Conservation (phyloP, 2,888 invertebrate species). For the Chelonus formosanus region DNA sequence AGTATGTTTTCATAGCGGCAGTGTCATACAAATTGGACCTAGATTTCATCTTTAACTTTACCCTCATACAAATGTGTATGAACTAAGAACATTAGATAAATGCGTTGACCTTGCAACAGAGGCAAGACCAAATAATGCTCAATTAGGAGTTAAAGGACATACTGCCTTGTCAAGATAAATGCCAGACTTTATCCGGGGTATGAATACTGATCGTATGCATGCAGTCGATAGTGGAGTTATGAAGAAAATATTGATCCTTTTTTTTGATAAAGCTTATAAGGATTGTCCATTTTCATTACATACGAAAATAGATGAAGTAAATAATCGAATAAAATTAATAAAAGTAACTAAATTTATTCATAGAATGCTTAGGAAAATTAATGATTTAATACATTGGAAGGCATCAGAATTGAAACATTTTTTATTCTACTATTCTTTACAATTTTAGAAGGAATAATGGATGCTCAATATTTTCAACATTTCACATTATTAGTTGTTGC, state of each 20-base stretch:
- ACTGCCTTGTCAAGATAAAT: constrained; percentile 31
- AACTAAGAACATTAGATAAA: constrained; percentile 23
- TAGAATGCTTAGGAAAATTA: constrained; percentile 30
- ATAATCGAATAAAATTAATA: constrained; percentile 22
- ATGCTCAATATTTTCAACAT: constrained; percentile 27
- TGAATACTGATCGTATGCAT: constrained; percentile 35
- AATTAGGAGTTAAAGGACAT: constrained; percentile 35
- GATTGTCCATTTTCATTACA: constrained; percentile 24
- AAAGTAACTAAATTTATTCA: constrained; percentile 35
- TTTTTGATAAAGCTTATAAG: constrained; percentile 28
- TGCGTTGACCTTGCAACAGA: neutral
- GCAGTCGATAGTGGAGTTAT: constrained; percentile 29
- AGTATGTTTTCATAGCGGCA: constrained; percentile 27
- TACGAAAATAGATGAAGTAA: constrained; percentile 3
- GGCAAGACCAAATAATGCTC: neutral
- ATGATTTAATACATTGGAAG: constrained; percentile 32
- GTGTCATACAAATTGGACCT: constrained; percentile 20
- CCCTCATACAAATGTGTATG: constrained; percentile 13
- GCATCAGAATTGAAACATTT: constrained; percentile 35
- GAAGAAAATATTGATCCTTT: constrained; percentile 30
- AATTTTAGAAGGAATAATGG: constrained; percentile 33
- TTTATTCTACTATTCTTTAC: constrained; percentile 35
- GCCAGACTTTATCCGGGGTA: constrained; percentile 33
- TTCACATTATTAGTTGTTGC: constrained; percentile 24
- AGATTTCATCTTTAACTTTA: constrained; percentile 28